A percentile compares a stretch with the other conserved stretches of the same genome.
phyloP scores from a whole-genome alignment of 2,888 invertebrate species.

The Agrenia bidenticulata region DNA sequence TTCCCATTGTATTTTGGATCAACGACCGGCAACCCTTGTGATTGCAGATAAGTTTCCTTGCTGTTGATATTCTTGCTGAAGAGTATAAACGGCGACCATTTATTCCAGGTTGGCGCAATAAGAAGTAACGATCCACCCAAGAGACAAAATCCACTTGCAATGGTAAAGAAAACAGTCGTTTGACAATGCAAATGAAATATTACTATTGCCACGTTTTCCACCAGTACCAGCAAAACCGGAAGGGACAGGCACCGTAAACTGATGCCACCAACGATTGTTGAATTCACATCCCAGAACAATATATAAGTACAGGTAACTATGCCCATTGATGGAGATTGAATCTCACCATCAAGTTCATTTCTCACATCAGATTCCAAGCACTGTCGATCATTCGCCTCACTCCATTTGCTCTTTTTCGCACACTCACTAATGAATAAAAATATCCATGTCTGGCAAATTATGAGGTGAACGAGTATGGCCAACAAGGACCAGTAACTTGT shows the following conservation, averaged over 20 bases:
- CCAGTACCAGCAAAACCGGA: constrained; percentile 42
- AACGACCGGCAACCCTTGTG: constrained; percentile 8
- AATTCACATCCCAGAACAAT: constrained; percentile 50
- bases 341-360: background rate
- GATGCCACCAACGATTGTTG: constrained; percentile 19
- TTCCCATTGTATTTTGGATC: background rate
- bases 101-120: constrained; percentile 10
- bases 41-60: background rate
- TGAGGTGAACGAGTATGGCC: constrained; percentile 1
- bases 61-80: too few relatives aligned
- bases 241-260: constrained; percentile 40
- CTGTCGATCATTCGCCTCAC: constrained; percentile 1
- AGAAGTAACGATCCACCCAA: constrained; percentile 31
- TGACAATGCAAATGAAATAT: constrained; percentile 35
- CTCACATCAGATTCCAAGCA: background rate
- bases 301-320: constrained; percentile 38
- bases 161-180: constrained; percentile 31
- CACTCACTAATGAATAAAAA: constrained; percentile 3
- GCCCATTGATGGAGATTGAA: background rate
- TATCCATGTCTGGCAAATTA: constrained; percentile 32
- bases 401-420: background rate
- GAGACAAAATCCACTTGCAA: constrained; percentile 43
- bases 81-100: background rate
- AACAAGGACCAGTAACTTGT: constrained; percentile 8
- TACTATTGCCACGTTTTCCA: constrained; percentile 46